These are phyloP conservation scores for Microcebus murinus DNA, from an alignment of 2,113 vertebrate genomes.

Conservation along the genomic window DNA sequence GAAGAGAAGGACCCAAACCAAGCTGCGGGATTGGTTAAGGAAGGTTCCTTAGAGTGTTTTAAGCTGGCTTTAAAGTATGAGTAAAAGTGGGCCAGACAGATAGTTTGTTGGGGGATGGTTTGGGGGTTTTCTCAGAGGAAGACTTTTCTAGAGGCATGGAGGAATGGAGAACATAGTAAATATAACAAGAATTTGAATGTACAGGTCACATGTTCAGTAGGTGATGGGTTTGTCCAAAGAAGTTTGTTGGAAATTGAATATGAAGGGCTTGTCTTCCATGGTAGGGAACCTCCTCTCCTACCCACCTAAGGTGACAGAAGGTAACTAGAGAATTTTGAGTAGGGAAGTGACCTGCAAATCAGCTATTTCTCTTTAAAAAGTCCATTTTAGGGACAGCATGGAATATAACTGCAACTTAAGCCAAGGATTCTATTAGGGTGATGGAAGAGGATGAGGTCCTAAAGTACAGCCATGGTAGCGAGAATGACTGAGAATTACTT, in stretches of 20 bases:
- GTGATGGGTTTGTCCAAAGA: neutral
- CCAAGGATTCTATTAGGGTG: neutral
- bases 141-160: neutral
- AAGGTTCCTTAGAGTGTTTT: neutral
- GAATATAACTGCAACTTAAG: neutral
- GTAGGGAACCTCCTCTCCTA: neutral
- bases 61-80: neutral
- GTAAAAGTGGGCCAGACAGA: neutral
- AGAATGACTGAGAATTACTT: neutral
- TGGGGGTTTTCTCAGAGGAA: neutral
- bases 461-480: neutral
- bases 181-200: neutral
- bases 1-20: neutral
- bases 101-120: neutral
- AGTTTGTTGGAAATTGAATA: neutral
- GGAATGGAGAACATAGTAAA: neutral
- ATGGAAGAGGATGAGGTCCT: neutral
- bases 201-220: neutral
- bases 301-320: neutral
- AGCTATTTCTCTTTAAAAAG: neutral
- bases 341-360: neutral
- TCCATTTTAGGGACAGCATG: neutral
- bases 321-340: neutral
- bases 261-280: neutral
- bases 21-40: neutral